These are phyloP conservation scores for Matsumyia berberina DNA, from an alignment of 2,888 invertebrate species.

Conservation along the genomic window DNA sequence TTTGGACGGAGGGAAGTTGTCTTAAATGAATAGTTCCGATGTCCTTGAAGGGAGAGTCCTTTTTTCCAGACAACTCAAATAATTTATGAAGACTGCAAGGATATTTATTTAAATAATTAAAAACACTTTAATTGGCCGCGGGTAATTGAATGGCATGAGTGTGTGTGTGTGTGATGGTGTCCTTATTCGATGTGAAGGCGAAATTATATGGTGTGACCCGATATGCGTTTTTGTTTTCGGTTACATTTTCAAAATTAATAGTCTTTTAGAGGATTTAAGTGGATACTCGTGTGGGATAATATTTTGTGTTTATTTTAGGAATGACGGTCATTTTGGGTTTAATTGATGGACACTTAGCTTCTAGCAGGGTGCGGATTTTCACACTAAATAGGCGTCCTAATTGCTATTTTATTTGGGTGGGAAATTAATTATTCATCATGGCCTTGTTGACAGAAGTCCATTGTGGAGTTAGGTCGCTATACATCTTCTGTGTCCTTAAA, in stretches of 20 bases:
- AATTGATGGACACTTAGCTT: neutral
- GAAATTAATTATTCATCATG: no score
- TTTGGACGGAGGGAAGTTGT: constrained; percentile 9
- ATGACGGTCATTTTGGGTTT: neutral
- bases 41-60: neutral
- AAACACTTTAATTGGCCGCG: constrained; percentile 9
- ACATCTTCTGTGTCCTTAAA: no score
- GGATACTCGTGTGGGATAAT: neutral
- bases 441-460: no score
- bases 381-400: neutral
- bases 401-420: neutral
- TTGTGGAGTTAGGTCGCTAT: no score
- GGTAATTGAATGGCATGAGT: constrained; percentile 27
- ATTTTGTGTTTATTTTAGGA: neutral
- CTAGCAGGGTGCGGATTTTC: neutral
- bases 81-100: constrained; percentile 25
- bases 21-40: constrained; percentile 5
- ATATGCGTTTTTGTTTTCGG: constrained; percentile 8
- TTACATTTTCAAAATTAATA: neutral
- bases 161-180: neutral
- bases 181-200: constrained; percentile 11
- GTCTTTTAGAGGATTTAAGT: neutral
- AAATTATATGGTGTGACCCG: neutral
- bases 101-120: constrained; percentile 39
- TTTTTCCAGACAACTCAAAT: neutral